Evolutionary conservation across 2,113 vertebrate species (phyloP).

Genomic region (Takifugu bimaculatus): DNA sequence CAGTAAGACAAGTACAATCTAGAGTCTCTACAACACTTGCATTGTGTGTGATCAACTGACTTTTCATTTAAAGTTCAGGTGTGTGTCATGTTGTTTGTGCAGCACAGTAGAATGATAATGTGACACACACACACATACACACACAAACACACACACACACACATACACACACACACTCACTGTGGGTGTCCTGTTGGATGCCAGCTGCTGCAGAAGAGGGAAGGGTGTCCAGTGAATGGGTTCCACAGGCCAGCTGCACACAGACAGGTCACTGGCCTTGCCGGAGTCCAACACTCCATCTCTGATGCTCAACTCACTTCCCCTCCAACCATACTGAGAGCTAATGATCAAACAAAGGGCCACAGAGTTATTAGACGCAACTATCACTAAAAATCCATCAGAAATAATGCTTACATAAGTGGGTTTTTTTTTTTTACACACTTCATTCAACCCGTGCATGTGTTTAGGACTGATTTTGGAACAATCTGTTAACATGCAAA

Average conservation of each 20-base stretch:
- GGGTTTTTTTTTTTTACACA: no score
- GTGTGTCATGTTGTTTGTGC: no score
- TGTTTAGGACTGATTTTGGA: no score
- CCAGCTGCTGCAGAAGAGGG: conserved; percentile 78
- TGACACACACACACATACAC: background rate
- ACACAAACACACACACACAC: conserved; percentile 27
- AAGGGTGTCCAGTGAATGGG: conserved; percentile 85
- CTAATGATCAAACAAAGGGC: conserved; percentile 45
- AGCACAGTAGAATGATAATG: background rate
- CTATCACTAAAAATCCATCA: no score
- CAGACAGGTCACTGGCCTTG: conserved; percentile 85
- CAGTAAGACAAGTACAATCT: no score
- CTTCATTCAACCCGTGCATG: no score
- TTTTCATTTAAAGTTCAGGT: no score
- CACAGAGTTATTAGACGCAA: no score
- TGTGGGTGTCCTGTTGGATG: conserved; percentile 59
- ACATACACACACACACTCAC: conserved; percentile 48
- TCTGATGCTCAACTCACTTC: conserved; percentile 79
- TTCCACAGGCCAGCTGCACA: conserved; percentile 86
- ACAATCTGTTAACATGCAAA: no score
- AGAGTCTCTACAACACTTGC: no score
- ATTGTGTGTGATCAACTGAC: no score
- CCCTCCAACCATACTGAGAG: conserved; percentile 77
- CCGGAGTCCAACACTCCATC: conserved; percentile 85
- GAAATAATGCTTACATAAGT: no score